A percentile compares a stretch with the other conserved stretches of the same genome.
phyloP scores from a whole-genome alignment of 2,113 vertebrate species.

The Syrmaticus mikado region DNA sequence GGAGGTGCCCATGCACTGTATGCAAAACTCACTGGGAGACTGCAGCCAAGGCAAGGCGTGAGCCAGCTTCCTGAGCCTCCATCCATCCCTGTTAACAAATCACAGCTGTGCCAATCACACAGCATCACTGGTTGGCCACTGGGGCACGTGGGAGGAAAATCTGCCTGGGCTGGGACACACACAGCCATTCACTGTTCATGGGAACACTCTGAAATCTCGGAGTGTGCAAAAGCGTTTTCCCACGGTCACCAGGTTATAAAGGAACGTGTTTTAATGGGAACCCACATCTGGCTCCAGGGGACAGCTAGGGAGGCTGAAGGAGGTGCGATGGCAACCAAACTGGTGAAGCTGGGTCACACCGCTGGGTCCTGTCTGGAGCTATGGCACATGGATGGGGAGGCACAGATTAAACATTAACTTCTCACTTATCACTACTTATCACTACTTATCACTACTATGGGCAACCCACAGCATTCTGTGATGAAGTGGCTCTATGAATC shows the following conservation, averaged over 20 bases:
- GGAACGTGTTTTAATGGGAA: neutral
- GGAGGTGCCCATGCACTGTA: fast-evolving
- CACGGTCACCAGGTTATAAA: neutral
- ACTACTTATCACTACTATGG: neutral
- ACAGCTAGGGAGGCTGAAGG: neutral
- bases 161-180: neutral
- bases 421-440: neutral
- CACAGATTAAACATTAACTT: neutral
- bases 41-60: neutral
- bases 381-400: fast-evolving
- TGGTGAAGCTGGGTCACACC: neutral
- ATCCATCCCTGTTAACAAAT: neutral
- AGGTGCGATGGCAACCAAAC: neutral
- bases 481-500: neutral
- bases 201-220: neutral
- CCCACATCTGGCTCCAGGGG: neutral
- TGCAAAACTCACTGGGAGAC: neutral
- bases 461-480: neutral
- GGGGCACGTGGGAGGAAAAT: neutral
- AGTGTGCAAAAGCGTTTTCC: neutral
- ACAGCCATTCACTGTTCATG: neutral
- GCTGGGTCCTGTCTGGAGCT: neutral
- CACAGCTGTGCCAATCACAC: neutral
- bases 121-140: fast-evolving
- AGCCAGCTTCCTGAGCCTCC: neutral